Evolutionary conservation across 2,888 invertebrate species (phyloP).

Genomic region (Oxytorus armatus): DNA sequence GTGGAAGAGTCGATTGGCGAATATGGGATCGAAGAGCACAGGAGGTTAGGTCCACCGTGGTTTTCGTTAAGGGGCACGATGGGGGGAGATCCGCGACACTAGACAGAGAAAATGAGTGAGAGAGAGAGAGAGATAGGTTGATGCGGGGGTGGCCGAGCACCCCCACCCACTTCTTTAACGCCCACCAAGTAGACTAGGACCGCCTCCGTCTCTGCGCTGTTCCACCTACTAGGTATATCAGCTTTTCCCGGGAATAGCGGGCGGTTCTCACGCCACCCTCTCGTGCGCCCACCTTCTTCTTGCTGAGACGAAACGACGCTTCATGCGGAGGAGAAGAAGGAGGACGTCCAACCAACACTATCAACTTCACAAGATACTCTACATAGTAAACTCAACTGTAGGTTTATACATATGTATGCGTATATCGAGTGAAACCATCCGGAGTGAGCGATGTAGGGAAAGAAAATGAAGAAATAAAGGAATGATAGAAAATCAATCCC

Average conservation of each 20-base stretch:
- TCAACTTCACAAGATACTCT: constrained; percentile 26
- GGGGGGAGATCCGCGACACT: constrained; percentile 72
- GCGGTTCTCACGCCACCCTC: constrained; percentile 75
- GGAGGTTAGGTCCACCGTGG: constrained; percentile 69
- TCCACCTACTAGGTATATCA: constrained; percentile 81
- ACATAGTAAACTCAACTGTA: constrained; percentile 22
- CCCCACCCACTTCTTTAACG: constrained; percentile 83
- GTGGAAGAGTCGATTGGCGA: constrained; percentile 79
- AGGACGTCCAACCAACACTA: constrained; percentile 66
- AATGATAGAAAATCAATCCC: constrained; percentile 21
- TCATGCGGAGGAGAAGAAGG: constrained; percentile 66
- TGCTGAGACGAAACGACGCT: constrained; percentile 35
- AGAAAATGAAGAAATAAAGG: constrained; percentile 36
- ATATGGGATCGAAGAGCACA: constrained; percentile 80
- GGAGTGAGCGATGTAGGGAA: constrained; percentile 8
- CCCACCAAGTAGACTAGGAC: constrained; percentile 82
- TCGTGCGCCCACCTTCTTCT: constrained; percentile 72
- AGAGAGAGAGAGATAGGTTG: constrained; percentile 73
- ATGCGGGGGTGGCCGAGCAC: constrained; percentile 78
- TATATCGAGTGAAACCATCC: constrained; percentile 27
- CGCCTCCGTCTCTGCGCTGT: constrained; percentile 82
- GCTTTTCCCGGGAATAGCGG: constrained; percentile 72
- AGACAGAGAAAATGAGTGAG: constrained; percentile 42
- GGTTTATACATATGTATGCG: background rate
- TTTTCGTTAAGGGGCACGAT: constrained; percentile 53